A percentile compares a stretch with the other conserved stretches of the same genome.
These are phyloP conservation scores for Drosophila persimilis DNA, from an alignment of 1,140 invertebrate genomes.

Conservation along the genomic window DNA sequence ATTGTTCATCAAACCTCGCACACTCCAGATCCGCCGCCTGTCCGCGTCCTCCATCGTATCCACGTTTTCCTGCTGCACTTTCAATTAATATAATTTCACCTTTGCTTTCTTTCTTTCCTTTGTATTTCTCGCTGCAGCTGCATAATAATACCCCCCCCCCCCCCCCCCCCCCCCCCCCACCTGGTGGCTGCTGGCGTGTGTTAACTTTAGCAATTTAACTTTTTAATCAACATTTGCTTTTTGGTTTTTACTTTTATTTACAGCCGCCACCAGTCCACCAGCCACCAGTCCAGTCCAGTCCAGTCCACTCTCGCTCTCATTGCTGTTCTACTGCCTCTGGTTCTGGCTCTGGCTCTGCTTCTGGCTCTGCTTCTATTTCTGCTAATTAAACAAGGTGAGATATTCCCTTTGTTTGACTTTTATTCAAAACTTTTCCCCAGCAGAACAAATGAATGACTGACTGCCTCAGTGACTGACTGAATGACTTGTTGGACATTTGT, in stretches of 20 bases:
- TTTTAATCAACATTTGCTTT: conserved; percentile 78
- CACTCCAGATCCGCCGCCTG: too few relatives aligned
- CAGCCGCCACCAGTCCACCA: conserved; percentile 1
- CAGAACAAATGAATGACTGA: conserved; percentile 34
- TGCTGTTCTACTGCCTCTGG: not conserved
- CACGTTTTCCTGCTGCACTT: conserved; percentile 35
- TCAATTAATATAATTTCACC: conserved; percentile 70
- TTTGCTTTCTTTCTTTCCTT: conserved; percentile 52
- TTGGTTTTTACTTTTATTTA: conserved; percentile 71
- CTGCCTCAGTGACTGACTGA: not conserved
- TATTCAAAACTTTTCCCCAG: conserved; percentile 51
- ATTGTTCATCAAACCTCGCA: too few relatives aligned
- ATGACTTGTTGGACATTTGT: conserved; percentile 14
- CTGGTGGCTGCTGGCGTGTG: conserved; percentile 33
- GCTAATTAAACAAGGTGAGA: conserved; percentile 70
- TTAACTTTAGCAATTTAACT: conserved; percentile 79
- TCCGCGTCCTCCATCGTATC: too few relatives aligned
- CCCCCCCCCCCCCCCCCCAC: not conserved
- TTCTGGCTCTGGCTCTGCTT: not conserved
- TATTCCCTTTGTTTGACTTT: conserved; percentile 56
- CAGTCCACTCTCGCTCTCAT: conserved; percentile 7
- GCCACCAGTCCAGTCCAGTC: conserved; percentile 4
- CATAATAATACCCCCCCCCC: conserved; percentile 48
- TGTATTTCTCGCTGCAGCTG: conserved; percentile 53
- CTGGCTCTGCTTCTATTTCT: conserved; percentile 13